phyloP scores from a whole-genome alignment of 2,797 vertebrate species.

The Pangasius macronema region DNA sequence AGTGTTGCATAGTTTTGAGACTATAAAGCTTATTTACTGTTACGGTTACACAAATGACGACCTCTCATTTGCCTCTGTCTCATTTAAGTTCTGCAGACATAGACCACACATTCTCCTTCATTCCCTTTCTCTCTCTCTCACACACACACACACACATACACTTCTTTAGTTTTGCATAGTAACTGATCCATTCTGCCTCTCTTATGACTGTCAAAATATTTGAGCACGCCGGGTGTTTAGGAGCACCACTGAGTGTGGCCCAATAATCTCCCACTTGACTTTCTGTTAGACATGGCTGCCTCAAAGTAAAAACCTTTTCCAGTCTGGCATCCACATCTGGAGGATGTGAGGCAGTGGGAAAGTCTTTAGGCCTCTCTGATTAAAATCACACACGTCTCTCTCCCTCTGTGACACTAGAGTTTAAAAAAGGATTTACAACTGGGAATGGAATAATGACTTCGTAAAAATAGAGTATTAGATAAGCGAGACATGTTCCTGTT shows the following conservation, averaged over 20 bases:
- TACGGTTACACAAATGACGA: not conserved
- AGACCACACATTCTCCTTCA: not conserved
- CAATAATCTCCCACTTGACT: slow-evolving; percentile 72
- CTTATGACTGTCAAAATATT: slow-evolving; percentile 77
- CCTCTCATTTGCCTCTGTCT: not conserved
- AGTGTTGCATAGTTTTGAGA: no score
- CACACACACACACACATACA: slow-evolving; percentile 14
- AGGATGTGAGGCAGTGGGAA: slow-evolving; percentile 62
- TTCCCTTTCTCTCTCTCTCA: not conserved
- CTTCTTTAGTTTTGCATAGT: slow-evolving; percentile 20
- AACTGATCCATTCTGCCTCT: slow-evolving; percentile 71
- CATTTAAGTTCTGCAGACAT: slow-evolving; percentile 4
- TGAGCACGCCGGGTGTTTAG: slow-evolving; percentile 73
- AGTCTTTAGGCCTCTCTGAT: slow-evolving; percentile 70
- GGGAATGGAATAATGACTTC: slow-evolving; percentile 66
- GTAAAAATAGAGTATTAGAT: slow-evolving; percentile 67
- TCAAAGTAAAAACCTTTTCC: slow-evolving; percentile 33
- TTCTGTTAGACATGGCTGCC: slow-evolving; percentile 42
- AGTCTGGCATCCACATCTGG: slow-evolving; percentile 68
- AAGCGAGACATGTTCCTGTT: slow-evolving; percentile 61
- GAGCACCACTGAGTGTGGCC: slow-evolving; percentile 70
- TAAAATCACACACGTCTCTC: slow-evolving; percentile 73
- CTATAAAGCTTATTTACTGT: not conserved
- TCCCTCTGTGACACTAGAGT: slow-evolving; percentile 59
- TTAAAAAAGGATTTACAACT: slow-evolving; percentile 51